Evolutionary conservation across 2,113 vertebrate genomes (phyloP).

Genomic region (Lophura nycthemera): DNA sequence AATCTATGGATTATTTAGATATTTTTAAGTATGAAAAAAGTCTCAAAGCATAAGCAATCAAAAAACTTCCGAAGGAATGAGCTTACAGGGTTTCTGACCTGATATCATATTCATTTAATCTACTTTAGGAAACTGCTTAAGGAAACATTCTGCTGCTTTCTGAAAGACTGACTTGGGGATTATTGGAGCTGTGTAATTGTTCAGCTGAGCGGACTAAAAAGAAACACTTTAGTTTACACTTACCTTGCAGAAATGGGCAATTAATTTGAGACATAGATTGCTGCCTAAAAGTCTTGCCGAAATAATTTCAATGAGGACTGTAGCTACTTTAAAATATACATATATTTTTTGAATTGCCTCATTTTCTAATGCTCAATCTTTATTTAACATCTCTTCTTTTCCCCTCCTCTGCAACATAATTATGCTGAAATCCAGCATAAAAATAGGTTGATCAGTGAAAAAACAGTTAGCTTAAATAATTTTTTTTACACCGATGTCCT

Average conservation of each 20-base stretch:
- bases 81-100: slow-evolving; percentile 48
- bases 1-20: slow-evolving; percentile 28
- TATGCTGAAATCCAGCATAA: slow-evolving; percentile 60
- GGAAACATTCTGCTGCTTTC: slow-evolving; percentile 67
- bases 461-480: slow-evolving; percentile 59
- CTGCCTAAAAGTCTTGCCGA: slow-evolving; percentile 60
- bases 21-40: slow-evolving; percentile 13
- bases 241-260: slow-evolving; percentile 72
- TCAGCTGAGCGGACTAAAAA: slow-evolving; percentile 61
- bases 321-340: not conserved
- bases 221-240: slow-evolving; percentile 68
- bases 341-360: not conserved
- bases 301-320: slow-evolving; percentile 31
- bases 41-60: slow-evolving; percentile 52
- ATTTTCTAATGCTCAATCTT: slow-evolving; percentile 69
- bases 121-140: slow-evolving; percentile 62
- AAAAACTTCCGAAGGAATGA: slow-evolving; percentile 7
- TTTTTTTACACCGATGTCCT: slow-evolving; percentile 49
- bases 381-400: slow-evolving; percentile 70
- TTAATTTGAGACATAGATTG: slow-evolving; percentile 67
- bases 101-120: slow-evolving; percentile 66
- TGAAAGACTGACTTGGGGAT: slow-evolving; percentile 63
- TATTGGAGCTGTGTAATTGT: slow-evolving; percentile 63
- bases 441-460: slow-evolving; percentile 69
- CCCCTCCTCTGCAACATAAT: slow-evolving; percentile 58